phyloP scores from a whole-genome alignment of 2,113 vertebrate species.

The Corynorhinus townsendii region DNA sequence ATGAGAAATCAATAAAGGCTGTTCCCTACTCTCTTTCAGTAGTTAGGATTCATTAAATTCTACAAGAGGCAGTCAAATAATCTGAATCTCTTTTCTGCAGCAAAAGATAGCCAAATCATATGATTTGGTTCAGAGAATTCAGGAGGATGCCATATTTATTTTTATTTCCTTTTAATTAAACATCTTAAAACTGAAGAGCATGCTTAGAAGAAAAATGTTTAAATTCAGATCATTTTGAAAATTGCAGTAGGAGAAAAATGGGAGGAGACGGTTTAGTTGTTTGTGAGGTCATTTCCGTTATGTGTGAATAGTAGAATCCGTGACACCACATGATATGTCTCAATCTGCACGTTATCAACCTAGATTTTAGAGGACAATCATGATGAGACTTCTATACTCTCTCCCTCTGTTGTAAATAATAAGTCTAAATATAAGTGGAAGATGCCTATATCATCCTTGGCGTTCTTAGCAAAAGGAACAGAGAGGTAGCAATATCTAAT shows the following conservation, averaged over 20 bases:
- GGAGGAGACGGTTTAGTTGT: neutral
- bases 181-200: neutral
- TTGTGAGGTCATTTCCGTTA: neutral
- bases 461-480: neutral
- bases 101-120: neutral
- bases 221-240: conserved; percentile 19
- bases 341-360: neutral
- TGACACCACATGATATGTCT: neutral
- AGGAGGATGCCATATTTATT: neutral
- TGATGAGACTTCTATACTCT: neutral
- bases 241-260: neutral
- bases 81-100: neutral
- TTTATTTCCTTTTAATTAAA: conserved; percentile 13
- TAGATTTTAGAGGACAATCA: neutral
- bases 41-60: neutral
- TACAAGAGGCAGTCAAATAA: neutral
- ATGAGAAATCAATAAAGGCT: neutral
- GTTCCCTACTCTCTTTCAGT: neutral
- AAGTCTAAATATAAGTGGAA: neutral
- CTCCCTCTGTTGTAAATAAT: neutral
- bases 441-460: neutral
- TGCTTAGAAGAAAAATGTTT: conserved; percentile 13
- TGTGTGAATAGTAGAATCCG: neutral
- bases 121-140: neutral
- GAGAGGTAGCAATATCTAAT: neutral